Base-by-base conservation (phyloP, 2,113 vertebrate species). In the Telmatochromis sp. region DNA sequence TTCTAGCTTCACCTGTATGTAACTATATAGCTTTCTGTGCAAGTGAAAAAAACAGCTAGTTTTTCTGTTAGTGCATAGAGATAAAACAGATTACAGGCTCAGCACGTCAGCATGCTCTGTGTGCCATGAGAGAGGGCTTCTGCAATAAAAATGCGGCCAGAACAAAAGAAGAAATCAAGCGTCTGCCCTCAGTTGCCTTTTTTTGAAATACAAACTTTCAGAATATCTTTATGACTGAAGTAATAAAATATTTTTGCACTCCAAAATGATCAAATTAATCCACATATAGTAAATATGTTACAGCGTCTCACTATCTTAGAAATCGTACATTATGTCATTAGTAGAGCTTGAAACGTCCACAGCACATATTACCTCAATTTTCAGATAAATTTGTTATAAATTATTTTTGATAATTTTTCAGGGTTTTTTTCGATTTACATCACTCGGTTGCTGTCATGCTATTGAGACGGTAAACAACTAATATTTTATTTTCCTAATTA, bases 151-250 rank as follows among this genome's bases (percentile, higher is more conserved):
- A 55, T 17, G 5, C 8, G 28, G 54, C 82, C 54, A 81, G 54
- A 70, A 79, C 83, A 60, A 87, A 83, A 28, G 73, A 88, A 17
- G 70, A 73, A 87, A 82, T 86, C 54, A 26, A 82, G 53, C 28
- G 73, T 31, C 65, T 4, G 14, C 19, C 19, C 2, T 80, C 15
- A 17, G 26, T 37, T 23, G 5, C n/a, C 12, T 40, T 55, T 82
- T 86, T 85, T 26, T 11, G 1, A 17, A 19, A 49, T 31, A 12
- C 26, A 78, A 49, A 78, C 26, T 31, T 33, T 79, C 26, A 5
- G 28, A 51, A 51, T 33, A 35, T n/a, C 5, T 53, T n/a, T 3
- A 53, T 80, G 19, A 80, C 2, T 54, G 19, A 31, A 31, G 23
- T 8, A 78, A 49, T 15, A 49, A 31, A 78, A 78, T 49, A 47